Percentiles rank a stretch among this genome's conserved stretches.
Evolutionary conservation across 2,113 vertebrate genomes (phyloP).

Genomic region (Urocitellus parryii): DNA sequence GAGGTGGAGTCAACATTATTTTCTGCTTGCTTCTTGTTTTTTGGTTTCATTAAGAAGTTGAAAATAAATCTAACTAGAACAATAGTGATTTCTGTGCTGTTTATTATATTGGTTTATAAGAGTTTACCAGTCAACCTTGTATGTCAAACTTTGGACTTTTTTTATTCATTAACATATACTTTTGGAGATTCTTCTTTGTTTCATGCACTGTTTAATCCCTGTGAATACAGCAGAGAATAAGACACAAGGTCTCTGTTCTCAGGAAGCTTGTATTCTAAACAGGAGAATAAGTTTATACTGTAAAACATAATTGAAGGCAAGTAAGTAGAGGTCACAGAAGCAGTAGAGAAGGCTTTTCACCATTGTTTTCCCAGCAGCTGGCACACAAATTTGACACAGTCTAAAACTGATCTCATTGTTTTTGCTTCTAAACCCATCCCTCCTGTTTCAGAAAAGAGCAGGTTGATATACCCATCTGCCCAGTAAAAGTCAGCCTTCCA

Average conservation of each 20-base stretch:
- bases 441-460: not conserved
- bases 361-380: not conserved
- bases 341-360: not conserved
- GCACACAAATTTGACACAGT: not conserved
- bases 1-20: not conserved
- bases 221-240: not conserved
- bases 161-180: constrained; percentile 32
- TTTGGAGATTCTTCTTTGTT: not conserved
- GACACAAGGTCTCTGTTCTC: not conserved
- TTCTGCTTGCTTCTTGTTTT: not conserved
- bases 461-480: not conserved
- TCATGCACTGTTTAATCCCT: constrained; percentile 29
- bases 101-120: constrained; percentile 4
- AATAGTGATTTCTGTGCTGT: not conserved
- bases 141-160: not conserved
- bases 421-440: not conserved
- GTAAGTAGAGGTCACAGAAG: not conserved
- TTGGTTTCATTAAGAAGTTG: not conserved
- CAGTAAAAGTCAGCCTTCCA: not conserved
- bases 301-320: not conserved
- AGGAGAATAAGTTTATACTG: not conserved
- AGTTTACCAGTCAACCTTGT: constrained; percentile 10
- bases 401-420: not conserved
- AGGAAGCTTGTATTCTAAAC: not conserved
- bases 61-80: constrained; percentile 22